Percentiles rank a stretch among this genome's conserved stretches.
phyloP scores from a whole-genome alignment of 2,797 vertebrate species.

The Australoheros facetus region DNA sequence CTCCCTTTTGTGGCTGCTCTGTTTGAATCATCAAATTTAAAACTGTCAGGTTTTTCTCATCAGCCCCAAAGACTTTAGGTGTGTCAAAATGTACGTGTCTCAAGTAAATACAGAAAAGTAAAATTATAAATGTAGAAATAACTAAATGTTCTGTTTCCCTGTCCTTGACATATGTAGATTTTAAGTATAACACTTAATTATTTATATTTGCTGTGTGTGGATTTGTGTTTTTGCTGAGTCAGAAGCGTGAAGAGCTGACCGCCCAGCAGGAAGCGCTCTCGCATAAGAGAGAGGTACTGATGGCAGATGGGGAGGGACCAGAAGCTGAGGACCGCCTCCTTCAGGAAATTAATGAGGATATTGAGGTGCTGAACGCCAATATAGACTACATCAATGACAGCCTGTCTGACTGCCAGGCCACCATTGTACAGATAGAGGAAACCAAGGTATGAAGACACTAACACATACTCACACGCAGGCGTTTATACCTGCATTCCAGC shows the following conservation, averaged over 20 bases:
- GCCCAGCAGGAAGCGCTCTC: slow-evolving; percentile 90
- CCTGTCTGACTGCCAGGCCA: slow-evolving; percentile 96
- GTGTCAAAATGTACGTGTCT: background rate
- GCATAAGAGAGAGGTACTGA: slow-evolving; percentile 85
- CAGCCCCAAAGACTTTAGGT: background rate
- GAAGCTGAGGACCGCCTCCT: slow-evolving; percentile 89
- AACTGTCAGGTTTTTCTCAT: background rate
- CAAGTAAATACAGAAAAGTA: background rate
- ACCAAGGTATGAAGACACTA: slow-evolving; percentile 84
- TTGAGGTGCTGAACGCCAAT: slow-evolving; percentile 94
- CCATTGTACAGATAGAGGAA: slow-evolving; percentile 97
- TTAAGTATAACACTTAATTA: background rate
- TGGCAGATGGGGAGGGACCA: slow-evolving; percentile 79
- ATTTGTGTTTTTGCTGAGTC: slow-evolving; percentile 43
- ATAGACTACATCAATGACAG: slow-evolving; percentile 98
- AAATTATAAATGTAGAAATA: background rate
- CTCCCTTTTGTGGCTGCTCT: background rate
- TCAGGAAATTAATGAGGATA: slow-evolving; percentile 93
- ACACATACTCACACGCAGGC: background rate
- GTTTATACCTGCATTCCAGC: background rate
- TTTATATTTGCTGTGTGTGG: background rate
- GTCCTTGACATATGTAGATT: background rate
- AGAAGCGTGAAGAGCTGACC: slow-evolving; percentile 97
- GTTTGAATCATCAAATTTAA: background rate
- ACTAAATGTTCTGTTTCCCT: no score